A percentile compares a stretch with the other conserved stretches of the same genome.
Evolutionary conservation across 2,113 vertebrate species (phyloP).

Genomic region (Prochilodus magdalenae): DNA sequence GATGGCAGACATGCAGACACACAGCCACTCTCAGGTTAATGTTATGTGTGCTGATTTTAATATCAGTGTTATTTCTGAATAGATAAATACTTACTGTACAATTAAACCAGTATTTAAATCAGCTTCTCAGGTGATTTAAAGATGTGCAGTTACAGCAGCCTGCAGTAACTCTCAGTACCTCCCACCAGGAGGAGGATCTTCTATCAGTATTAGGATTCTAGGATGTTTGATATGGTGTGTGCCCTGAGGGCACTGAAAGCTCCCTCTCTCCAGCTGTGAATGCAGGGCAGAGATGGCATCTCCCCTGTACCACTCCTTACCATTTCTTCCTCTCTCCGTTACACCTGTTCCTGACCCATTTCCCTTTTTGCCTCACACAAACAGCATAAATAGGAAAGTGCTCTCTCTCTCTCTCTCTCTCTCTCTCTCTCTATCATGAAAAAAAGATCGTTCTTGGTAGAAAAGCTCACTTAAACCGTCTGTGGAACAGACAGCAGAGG

Average conservation of each 20-base stretch:
- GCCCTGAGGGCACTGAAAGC: background rate
- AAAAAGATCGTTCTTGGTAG: background rate
- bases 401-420: background rate
- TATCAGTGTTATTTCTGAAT: no score
- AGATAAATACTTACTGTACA: no score
- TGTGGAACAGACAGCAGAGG: constrained; percentile 8
- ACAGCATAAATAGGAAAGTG: constrained; percentile 38
- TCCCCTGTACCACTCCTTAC: background rate
- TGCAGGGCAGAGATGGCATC: background rate
- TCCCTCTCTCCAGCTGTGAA: no score
- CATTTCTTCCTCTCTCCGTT: constrained; percentile 8
- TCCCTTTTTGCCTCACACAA: background rate
- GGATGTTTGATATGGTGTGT: background rate
- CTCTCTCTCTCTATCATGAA: no score
- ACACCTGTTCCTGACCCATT: background rate
- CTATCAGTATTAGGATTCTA: background rate
- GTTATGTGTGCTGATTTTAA: no score
- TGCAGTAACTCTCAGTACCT: no score
- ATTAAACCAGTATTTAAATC: no score
- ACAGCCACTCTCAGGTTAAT: no score
- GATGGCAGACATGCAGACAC: no score
- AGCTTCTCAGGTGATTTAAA: no score
- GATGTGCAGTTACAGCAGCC: no score
- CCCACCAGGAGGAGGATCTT: background rate
- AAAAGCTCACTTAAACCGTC: constrained; percentile 16